Percentiles rank a stretch among this genome's conserved stretches.
phyloP scores from a whole-genome alignment of 1,140 invertebrate genomes.

The Saccostrea echinata region DNA sequence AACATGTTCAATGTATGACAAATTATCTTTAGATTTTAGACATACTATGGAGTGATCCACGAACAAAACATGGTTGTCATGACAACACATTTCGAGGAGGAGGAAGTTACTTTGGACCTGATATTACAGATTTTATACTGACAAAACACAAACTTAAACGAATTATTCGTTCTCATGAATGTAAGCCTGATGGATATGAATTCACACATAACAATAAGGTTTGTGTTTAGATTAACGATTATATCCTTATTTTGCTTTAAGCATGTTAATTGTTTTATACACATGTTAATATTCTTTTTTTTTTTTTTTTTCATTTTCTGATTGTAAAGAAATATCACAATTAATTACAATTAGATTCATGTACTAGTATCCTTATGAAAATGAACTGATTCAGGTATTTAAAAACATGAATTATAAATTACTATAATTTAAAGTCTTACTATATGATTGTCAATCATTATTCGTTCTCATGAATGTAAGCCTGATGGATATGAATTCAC shows the following conservation, averaged over 20 bases:
- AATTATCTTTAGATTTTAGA: conserved; percentile 89
- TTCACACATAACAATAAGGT: conserved; percentile 90
- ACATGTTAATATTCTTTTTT: too few relatives aligned
- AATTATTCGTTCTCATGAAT: conserved; percentile 94
- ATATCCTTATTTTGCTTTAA: not conserved
- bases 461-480: conserved; percentile 96
- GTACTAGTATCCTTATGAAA: too few relatives aligned
- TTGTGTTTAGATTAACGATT: conserved; percentile 22
- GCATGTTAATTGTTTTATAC: not conserved
- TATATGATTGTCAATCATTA: conserved; percentile 63
- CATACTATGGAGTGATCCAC: conserved; percentile 95
- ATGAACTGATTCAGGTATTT: too few relatives aligned
- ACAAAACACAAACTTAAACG: conserved; percentile 87
- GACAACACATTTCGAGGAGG: conserved; percentile 93
- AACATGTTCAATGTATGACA: too few relatives aligned
- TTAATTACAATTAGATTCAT: too few relatives aligned
- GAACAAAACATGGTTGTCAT: conserved; percentile 84
- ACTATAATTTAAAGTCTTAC: not conserved
- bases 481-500: conserved; percentile 92
- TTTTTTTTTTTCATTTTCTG: too few relatives aligned
- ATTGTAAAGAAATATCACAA: too few relatives aligned
- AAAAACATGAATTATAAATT: too few relatives aligned
- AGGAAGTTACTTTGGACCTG: conserved; percentile 94
- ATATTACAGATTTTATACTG: conserved; percentile 90
- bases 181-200: conserved; percentile 94